Base-by-base conservation (phyloP, 2,113 vertebrate species). In the Otocyon megalotis region DNA sequence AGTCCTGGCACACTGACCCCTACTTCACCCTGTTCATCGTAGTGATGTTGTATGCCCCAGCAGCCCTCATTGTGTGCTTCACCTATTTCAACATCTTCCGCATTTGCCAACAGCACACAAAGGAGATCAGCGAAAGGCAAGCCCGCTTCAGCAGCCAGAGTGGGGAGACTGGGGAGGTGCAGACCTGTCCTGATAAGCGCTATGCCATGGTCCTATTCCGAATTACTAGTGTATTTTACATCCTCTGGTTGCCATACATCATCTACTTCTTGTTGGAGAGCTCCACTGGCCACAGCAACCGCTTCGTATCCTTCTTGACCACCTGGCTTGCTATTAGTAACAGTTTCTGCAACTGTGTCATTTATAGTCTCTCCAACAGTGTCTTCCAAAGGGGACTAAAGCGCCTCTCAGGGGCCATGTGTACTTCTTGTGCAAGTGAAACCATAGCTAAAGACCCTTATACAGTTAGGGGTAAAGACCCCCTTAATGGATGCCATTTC, bases 301-400 rank as follows among this genome's bases (percentile, higher is more conserved):
- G 99, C 0, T 93, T 98, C 0, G 99, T 99, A 0, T 99, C 99
- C 48, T 99, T 99, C 98, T 96, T 99, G 83, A 99, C 99, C 95
- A 99, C 99, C 96, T 99, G 99, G 99, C 98, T 99, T 86, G 99
- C 99, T 97, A 99, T 99, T 98, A 99, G 99, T 99, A 99, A 99
- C 99, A 99, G 99, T 98, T 99, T 99, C 99, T 99, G 99, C 98
- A 99, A 99, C 99, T 99, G 99, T 99, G 99, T 99, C 96, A 99
- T 99, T 99, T 99, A 99, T 98, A 99, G 99, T 98, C 99, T 99
- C 91, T 99, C 99, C 95, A 99, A 99, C 98, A 99, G 99, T 95
- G 99, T 99, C 98, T 99, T 99, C 98, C 99, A 99, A 97, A 99
- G 99, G 98, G 99, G 99, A 94, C 98, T 99, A 35, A 99, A 99